Evolutionary conservation across 2,888 invertebrate genomes (phyloP), one percentile per base, ranked within the genome.

Genomic region (Cephus sareptanus): DNA sequence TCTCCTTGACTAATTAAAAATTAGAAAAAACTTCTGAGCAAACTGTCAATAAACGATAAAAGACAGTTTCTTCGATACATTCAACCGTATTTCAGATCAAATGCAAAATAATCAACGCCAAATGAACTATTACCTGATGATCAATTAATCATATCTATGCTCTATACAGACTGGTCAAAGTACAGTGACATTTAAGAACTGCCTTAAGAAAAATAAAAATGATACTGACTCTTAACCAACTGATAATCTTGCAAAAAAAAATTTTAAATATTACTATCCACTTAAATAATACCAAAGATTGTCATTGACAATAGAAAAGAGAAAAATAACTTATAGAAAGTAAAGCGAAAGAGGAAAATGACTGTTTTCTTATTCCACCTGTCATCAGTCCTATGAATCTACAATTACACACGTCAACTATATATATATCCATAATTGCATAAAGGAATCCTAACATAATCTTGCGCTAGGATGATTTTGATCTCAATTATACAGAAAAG

Each of bases 1-100:
- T 73, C 34, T 76, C 34, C 11, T 75, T 31, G 37, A 74, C 74
- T 76, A 68, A 73, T 75, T 75, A 80, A 79, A 75, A 74, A 40
- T 73, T 74, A 40, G 69, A 35, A 79, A 9, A 56, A 56, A 56
- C 6, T 56, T 56, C 56, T 56, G 23, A 56, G 56, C 9, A 56
- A 56, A 56, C 9, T 56, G 0, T 56, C 9, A 23, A 23, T 56
- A 56, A 9, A 56, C 1, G 23, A 23, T 23, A 23, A 56, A 56
- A 9, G 23, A 23, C 9, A 56, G 56, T 56, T 56, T 23, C 23
- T 56, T 23, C 9, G 1, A 15, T 56, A 56, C 23, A 6, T 15
- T 56, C 9, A 9, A 56, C 23, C 23, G 0, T 56, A 56, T 23
- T 56, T 23, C 56, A 56, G 56, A 23, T 23, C 9, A 56, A 56